Conservation (phyloP, 1,140 invertebrate species). For the Macrobrachium rosenbergii region DNA sequence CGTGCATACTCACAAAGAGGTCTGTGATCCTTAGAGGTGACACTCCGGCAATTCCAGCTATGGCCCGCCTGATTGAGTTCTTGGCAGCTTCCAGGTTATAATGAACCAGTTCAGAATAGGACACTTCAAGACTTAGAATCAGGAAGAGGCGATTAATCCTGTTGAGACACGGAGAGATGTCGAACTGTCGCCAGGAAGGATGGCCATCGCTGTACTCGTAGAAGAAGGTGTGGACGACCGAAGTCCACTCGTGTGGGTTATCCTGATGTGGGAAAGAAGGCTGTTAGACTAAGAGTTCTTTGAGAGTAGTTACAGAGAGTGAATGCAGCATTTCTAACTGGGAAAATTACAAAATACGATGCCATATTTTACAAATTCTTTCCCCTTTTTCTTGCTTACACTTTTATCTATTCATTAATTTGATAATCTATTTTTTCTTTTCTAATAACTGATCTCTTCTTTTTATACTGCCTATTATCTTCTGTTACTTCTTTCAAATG, state of each 20-base stretch:
- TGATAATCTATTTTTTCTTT: too few species aligned
- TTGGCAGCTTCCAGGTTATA: conserved; percentile 67
- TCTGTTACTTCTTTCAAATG: too few species aligned
- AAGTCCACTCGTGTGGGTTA: conserved; percentile 54
- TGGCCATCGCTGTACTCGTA: conserved; percentile 67
- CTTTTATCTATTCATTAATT: too few species aligned
- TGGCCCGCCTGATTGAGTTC: conserved; percentile 69
- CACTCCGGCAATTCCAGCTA: conserved; percentile 69
- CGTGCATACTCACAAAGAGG: conserved; percentile 68
- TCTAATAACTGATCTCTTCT: too few species aligned
- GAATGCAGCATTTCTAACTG: too few species aligned
- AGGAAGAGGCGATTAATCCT: conserved; percentile 67
- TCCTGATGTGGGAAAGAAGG: conserved; percentile 21
- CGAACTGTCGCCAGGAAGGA: conserved; percentile 67
- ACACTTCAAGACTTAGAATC: conserved; percentile 65
- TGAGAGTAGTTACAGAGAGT: too few species aligned
- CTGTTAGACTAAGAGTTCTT: too few species aligned
- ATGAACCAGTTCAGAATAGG: conserved; percentile 66
- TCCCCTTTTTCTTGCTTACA: too few species aligned
- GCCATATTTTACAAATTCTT: too few species aligned
- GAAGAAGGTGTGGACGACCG: conserved; percentile 65
- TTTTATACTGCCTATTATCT: too few species aligned
- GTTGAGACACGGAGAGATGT: conserved; percentile 67
- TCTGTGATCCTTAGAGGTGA: conserved; percentile 70
- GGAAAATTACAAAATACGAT: too few species aligned